Evolutionary conservation across 1,140 invertebrate species (phyloP).

Genomic region (Trachelipus rathkii): DNA sequence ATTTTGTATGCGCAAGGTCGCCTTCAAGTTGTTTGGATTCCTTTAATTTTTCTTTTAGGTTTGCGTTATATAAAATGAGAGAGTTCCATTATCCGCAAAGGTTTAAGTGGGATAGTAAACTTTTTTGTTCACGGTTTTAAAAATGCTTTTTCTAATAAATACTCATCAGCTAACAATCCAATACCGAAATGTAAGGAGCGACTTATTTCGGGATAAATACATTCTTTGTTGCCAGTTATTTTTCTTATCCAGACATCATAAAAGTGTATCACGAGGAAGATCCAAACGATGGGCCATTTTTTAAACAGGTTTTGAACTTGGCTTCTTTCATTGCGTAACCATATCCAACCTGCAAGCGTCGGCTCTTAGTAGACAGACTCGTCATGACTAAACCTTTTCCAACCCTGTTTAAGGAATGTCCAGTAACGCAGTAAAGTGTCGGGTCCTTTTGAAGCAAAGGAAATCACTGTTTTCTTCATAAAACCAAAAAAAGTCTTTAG

Average conservation of each 20-base stretch:
- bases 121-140: neutral
- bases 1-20: slow-evolving; percentile 17
- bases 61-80: neutral
- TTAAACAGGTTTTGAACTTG: slow-evolving; percentile 29
- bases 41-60: neutral
- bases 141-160: slow-evolving; percentile 18
- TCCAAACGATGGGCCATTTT: slow-evolving; percentile 27
- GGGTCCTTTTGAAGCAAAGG: slow-evolving; percentile 58
- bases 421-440: slow-evolving; percentile 62
- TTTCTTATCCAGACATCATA: slow-evolving; percentile 40
- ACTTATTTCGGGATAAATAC: slow-evolving; percentile 35
- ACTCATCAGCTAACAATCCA: slow-evolving; percentile 23
- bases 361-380: slow-evolving; percentile 18
- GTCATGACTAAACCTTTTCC: neutral
- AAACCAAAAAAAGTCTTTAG: slow-evolving; percentile 63
- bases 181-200: slow-evolving; percentile 35
- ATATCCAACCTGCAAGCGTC: slow-evolving; percentile 32
- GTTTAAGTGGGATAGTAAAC: neutral
- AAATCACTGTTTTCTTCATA: slow-evolving; percentile 61
- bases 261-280: neutral
- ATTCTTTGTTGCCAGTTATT: slow-evolving; percentile 26
- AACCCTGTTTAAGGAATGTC: slow-evolving; percentile 48
- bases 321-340: slow-evolving; percentile 31
- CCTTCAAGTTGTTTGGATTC: slow-evolving; percentile 12
- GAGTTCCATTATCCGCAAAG: neutral